Evolutionary conservation across 2,888 invertebrate species (phyloP).

Genomic region (Anthrax anthrax): DNA sequence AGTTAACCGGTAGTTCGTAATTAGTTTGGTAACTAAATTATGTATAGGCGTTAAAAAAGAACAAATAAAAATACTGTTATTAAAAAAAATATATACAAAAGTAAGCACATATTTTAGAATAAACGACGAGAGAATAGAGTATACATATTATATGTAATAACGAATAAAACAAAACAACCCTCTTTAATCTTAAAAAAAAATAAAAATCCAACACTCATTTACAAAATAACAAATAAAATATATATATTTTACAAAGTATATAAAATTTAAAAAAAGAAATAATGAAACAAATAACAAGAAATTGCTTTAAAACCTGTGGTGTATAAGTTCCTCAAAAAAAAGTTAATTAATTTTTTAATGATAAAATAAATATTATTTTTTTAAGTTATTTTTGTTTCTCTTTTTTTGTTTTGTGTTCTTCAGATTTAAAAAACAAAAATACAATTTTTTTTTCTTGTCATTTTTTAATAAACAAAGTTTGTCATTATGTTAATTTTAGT

Average conservation of each 20-base stretch:
- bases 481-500: neutral
- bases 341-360: slow-evolving; percentile 10
- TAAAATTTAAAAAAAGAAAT: neutral
- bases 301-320: slow-evolving; percentile 20
- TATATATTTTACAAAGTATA: too few relatives aligned
- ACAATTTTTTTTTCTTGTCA: neutral
- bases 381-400: neutral
- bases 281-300: neutral
- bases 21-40: too few relatives aligned
- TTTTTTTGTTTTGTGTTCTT: slow-evolving; percentile 4
- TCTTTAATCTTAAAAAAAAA: neutral
- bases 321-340: slow-evolving; percentile 29
- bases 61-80: too few relatives aligned
- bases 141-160: too few relatives aligned
- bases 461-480: neutral
- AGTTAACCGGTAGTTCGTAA: too few relatives aligned
- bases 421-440: too few relatives aligned
- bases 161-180: too few relatives aligned
- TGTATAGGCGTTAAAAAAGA: too few relatives aligned
- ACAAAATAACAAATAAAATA: slow-evolving; percentile 4
- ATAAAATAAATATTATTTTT: neutral
- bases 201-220: neutral
- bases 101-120: too few relatives aligned
- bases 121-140: too few relatives aligned
- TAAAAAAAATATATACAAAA: too few relatives aligned